Conservation (phyloP, 1,140 invertebrate genomes). For the Eriocheir sinensis region DNA sequence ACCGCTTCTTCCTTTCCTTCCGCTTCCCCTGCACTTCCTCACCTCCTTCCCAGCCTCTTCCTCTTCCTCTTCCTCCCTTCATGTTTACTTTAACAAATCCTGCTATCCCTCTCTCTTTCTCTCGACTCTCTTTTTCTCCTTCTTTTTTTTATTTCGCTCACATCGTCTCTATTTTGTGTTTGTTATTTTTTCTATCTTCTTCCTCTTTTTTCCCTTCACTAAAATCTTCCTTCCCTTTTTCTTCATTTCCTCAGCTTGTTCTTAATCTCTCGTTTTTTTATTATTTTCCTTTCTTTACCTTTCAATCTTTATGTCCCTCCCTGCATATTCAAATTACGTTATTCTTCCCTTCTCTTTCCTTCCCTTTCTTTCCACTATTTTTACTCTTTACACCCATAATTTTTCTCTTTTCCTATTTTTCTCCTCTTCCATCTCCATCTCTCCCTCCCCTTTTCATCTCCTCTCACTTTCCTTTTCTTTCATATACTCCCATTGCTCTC, state of each 20-base stretch:
- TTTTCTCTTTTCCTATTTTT: background rate
- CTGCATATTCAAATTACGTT: background rate
- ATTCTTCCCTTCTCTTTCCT: background rate
- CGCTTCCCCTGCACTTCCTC: background rate
- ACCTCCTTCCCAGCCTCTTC: background rate
- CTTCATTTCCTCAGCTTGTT: background rate
- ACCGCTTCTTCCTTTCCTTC: background rate
- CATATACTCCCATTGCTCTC: background rate
- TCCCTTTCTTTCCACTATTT: background rate
- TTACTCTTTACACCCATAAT: background rate
- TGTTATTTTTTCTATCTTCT: background rate
- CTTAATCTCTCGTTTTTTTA: background rate
- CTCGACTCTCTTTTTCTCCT: background rate
- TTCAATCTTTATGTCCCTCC: background rate
- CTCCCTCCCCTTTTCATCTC: background rate
- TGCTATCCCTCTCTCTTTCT: background rate
- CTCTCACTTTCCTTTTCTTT: background rate
- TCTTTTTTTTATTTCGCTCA: background rate
- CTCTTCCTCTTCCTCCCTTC: background rate
- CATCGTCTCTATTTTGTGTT: background rate
- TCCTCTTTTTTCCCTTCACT: background rate
- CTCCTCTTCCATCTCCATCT: background rate
- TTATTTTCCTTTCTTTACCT: conserved; percentile 5
- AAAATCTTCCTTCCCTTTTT: no score
- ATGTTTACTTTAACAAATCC: background rate